Evolutionary conservation across 2,888 invertebrate species (phyloP).

Genomic region (Drosophila merina): DNA sequence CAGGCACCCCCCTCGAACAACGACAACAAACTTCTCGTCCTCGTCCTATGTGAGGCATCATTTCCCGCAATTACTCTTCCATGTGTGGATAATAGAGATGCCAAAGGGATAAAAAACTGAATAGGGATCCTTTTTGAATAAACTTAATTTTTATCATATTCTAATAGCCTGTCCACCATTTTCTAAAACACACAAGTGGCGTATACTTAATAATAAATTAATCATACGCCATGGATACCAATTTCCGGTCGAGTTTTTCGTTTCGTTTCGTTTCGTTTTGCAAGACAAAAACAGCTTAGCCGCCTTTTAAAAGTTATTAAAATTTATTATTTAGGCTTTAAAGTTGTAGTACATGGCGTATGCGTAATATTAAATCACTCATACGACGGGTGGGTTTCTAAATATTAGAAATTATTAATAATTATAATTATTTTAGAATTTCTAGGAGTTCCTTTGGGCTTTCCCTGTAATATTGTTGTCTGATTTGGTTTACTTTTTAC

Average conservation of each 20-base stretch:
- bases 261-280: background rate
- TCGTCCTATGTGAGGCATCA: background rate
- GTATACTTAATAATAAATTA: slow-evolving; percentile 1
- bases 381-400: background rate
- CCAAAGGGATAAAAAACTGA: background rate
- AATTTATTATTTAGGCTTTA: background rate
- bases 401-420: too few species aligned
- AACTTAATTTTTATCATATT: background rate
- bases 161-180: background rate
- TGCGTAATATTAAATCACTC: background rate
- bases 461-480: too few species aligned
- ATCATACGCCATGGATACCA: background rate
- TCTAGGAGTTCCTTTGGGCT: background rate
- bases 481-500: too few species aligned
- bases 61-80: background rate
- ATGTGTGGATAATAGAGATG: slow-evolving; percentile 19
- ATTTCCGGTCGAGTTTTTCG: background rate
- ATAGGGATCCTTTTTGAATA: background rate
- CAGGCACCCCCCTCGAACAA: slow-evolving; percentile 6
- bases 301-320: background rate
- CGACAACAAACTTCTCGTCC: slow-evolving; percentile 23
- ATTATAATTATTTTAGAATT: background rate
- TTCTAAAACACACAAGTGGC: background rate
- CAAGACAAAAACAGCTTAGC: background rate
- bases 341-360: background rate